Base-by-base conservation (phyloP, 2,888 invertebrate species). In the Drosophila hamatofila region DNA sequence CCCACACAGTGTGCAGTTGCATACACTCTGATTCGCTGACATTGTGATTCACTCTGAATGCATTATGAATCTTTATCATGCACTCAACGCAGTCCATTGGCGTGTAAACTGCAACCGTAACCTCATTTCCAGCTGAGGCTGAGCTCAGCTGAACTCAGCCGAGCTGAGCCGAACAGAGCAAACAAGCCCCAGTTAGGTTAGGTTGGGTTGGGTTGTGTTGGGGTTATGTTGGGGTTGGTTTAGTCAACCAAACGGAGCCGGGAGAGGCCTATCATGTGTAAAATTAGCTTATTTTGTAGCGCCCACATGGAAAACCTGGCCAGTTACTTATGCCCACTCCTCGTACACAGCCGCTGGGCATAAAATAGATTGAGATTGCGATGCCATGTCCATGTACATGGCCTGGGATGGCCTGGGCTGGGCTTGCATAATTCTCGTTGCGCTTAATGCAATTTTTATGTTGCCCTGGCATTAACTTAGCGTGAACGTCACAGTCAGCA, bases 371-470 rank as follows among this genome's bases (percentile, higher is more conserved):
- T 80, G 83, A 80, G 78, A 68, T 76, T 76, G 77, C 62, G 42
- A 33, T 61, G 66, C 69, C 60, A 51, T 59, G 72, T 42, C 54
- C 44, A 12, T 49, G 30, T 14, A 18, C 21, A 18, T 30, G 18
- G 18, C 11, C n/a, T 33, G 49, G 49, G 4, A 18, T 33, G 35
- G 14, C 30, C 27, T 48, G 8, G 27, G 23, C 55, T 58, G 23
- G 11, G 48, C 78, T 83, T 84, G 89, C 84, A 84, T 89, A 84
- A 84, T 89, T 87, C 80, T 81, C 84, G 77, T 63, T 75, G 81
- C 84, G 79, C 89, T 73, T 85, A 87, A 85, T 85, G 89, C 84
- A 89, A 87, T 89, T 85, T 89, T 87, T 84, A 79, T 89, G 84
- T 75, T 58, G 89, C 76, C 76, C 73, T 54, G 56, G 79, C 79